These are phyloP conservation scores for Ranitomeya variabilis DNA, from an alignment of 2,113 vertebrate genomes.

Conservation along the genomic window DNA sequence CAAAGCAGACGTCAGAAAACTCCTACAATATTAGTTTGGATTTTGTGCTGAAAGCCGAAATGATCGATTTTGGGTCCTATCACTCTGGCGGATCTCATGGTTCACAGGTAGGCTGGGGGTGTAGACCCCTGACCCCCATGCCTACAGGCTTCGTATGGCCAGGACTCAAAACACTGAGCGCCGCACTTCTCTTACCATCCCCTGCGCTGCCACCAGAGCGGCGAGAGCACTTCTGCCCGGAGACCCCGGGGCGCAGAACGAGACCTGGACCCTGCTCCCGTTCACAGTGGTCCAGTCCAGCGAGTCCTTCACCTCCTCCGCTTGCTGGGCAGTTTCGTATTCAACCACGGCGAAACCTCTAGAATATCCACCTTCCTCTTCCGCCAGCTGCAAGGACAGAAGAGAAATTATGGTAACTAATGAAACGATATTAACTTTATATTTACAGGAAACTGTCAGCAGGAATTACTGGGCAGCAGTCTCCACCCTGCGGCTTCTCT, in stretches of 20 bases:
- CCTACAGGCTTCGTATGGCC: not conserved
- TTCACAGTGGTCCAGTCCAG: conserved; percentile 76
- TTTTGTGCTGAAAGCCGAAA: too few species aligned
- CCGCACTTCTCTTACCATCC: conserved; percentile 80
- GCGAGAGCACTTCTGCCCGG: conserved; percentile 93
- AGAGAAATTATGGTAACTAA: not conserved
- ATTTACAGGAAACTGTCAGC: too few species aligned
- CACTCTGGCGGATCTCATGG: too few species aligned
- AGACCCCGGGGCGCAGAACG: conserved; percentile 89
- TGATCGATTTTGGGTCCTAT: too few species aligned
- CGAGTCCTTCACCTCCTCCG: conserved; percentile 81
- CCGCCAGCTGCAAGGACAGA: conserved; percentile 80
- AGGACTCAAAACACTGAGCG: not conserved
- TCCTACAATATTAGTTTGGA: too few species aligned
- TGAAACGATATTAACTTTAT: too few species aligned
- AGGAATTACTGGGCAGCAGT: too few species aligned
- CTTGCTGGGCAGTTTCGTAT: conserved; percentile 86
- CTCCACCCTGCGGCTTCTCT: too few species aligned
- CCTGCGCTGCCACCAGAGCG: conserved; percentile 90
- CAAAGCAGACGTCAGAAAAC: too few species aligned
- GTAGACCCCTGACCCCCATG: not conserved
- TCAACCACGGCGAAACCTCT: conserved; percentile 91
- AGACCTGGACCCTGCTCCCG: conserved; percentile 84
- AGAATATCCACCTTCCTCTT: conserved; percentile 85
- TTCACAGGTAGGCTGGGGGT: not conserved